phyloP scores from a whole-genome alignment of 2,888 invertebrate genomes.

The Dynastes hyllus region DNA sequence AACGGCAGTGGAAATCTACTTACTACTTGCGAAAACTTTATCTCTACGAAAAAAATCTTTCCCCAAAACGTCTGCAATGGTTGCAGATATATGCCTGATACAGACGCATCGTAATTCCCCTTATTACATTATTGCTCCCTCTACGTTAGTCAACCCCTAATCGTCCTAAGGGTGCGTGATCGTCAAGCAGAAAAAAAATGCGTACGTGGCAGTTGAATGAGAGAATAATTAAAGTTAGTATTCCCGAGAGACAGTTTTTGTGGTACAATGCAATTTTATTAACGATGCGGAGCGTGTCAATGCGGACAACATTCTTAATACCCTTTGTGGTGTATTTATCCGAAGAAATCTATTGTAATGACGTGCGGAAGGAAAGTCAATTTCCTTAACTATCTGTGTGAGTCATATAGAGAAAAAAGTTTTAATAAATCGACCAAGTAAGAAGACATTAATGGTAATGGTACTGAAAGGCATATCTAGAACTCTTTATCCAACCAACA shows the following conservation, averaged over 20 bases:
- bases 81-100: constrained; percentile 10
- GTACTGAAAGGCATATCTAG: no score
- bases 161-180: constrained; percentile 35
- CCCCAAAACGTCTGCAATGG: constrained; percentile 5
- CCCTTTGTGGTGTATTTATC: background rate
- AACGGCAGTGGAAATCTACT: background rate
- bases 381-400: no score
- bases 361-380: no score
- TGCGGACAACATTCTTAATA: background rate
- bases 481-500: no score
- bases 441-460: background rate
- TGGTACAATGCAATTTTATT: constrained; percentile 13
- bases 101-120: constrained; percentile 15
- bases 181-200: background rate
- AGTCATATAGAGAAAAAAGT: no score
- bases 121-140: constrained; percentile 45
- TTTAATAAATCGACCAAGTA: no score
- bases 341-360: no score
- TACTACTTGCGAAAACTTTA: background rate
- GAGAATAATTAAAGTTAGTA: constrained; percentile 37
- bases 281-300: constrained; percentile 7
- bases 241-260: constrained; percentile 27
- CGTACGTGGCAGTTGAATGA: background rate
- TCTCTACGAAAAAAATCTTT: background rate
- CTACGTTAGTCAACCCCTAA: constrained; percentile 33